Evolutionary conservation across 2,113 vertebrate species (phyloP).

Genomic region (Bolborhynchus lineola): DNA sequence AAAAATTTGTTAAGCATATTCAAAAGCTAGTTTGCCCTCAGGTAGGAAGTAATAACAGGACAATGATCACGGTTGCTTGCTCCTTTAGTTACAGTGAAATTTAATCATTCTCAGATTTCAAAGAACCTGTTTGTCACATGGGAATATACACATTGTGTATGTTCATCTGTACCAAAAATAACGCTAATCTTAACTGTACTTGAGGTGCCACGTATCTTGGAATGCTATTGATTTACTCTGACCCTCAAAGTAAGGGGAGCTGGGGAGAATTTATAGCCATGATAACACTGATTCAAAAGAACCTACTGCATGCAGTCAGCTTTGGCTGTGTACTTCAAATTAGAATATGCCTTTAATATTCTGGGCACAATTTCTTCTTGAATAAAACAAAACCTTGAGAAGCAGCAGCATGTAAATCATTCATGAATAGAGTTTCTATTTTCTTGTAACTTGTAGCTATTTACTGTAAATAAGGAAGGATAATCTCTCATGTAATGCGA

Average conservation of each 20-base stretch:
- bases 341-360: constrained; percentile 47
- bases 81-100: neutral
- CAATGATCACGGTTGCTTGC: neutral
- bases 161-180: neutral
- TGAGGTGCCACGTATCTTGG: neutral
- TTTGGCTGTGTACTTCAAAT: neutral
- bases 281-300: neutral
- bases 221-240: neutral
- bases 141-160: neutral
- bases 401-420: constrained; percentile 57
- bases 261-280: neutral
- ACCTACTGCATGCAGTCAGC: neutral
- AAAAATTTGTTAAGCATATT: neutral
- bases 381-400: constrained; percentile 50
- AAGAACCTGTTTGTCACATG: neutral
- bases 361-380: neutral
- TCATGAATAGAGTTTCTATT: constrained; percentile 46
- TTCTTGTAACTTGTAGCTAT: constrained; percentile 57
- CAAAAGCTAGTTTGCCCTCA: neutral
- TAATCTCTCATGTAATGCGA: constrained; percentile 67
- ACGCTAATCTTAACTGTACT: neutral
- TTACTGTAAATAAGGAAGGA: constrained; percentile 52
- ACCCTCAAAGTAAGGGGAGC: neutral
- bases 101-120: neutral
- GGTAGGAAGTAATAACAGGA: neutral